phyloP scores from a whole-genome alignment of 2,797 vertebrate genomes.

The Cirrhinus molitorella region DNA sequence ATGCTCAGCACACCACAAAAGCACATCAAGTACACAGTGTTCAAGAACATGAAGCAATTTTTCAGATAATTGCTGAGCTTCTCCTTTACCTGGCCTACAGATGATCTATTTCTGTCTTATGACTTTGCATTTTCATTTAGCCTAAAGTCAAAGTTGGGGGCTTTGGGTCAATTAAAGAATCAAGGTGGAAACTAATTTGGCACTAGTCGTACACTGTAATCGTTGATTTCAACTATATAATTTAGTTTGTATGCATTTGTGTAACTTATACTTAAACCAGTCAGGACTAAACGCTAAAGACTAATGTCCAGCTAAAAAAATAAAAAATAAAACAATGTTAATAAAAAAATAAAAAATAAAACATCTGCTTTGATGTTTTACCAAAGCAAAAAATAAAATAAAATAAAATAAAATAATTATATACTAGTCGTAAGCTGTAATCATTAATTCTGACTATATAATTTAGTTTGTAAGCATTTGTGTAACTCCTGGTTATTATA shows the following conservation, averaged over 20 bases:
- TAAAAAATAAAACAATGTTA: too few relatives aligned
- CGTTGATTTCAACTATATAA: not conserved
- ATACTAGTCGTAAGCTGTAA: not conserved
- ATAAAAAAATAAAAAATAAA: too few relatives aligned
- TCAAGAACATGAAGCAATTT: constrained; percentile 13
- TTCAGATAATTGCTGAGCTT: constrained; percentile 1
- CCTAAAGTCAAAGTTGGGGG: not conserved
- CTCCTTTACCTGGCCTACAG: constrained; percentile 16
- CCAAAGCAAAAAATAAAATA: too few relatives aligned
- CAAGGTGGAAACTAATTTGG: not conserved
- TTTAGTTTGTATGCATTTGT: not conserved
- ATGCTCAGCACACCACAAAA: constrained; percentile 28
- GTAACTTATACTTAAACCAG: too few relatives aligned
- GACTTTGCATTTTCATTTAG: constrained; percentile 2
- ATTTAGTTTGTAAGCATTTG: not conserved
- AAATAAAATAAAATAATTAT: too few relatives aligned
- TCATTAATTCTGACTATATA: not conserved
- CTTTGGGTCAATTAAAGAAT: constrained; percentile 2
- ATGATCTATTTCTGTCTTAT: not conserved
- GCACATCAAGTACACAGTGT: constrained; percentile 38
- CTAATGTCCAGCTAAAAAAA: too few relatives aligned
- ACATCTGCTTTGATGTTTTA: too few relatives aligned
- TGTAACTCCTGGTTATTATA: not conserved
- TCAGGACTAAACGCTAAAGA: too few relatives aligned
- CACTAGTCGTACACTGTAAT: not conserved